phyloP scores from a whole-genome alignment of 2,888 invertebrate genomes.

The Euclidia mi region DNA sequence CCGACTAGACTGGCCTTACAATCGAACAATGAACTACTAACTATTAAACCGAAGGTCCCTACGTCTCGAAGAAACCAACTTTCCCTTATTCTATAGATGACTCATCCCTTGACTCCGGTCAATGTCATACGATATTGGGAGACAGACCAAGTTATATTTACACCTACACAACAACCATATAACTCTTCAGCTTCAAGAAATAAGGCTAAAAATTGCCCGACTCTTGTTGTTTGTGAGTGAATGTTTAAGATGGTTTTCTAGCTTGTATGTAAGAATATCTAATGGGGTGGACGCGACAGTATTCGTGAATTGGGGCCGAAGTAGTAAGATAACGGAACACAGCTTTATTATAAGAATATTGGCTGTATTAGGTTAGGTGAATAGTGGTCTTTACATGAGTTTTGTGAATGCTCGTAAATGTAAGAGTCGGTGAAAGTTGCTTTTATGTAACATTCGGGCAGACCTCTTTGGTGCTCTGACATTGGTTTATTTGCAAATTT shows the following conservation, averaged over 20 bases:
- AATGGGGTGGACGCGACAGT: slow-evolving; percentile 64
- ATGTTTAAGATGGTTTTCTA: slow-evolving; percentile 37
- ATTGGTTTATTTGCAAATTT: no score
- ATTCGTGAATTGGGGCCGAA: slow-evolving; percentile 59
- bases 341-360: slow-evolving; percentile 58
- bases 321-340: slow-evolving; percentile 53
- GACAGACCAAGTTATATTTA: slow-evolving; percentile 21
- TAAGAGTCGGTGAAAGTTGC: neutral
- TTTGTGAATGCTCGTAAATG: neutral
- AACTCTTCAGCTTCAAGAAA: rapidly evolving
- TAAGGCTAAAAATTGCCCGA: slow-evolving; percentile 25
- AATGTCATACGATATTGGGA: slow-evolving; percentile 68
- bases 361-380: slow-evolving; percentile 33
- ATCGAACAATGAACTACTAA: slow-evolving; percentile 43
- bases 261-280: slow-evolving; percentile 64
- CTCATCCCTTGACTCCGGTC: slow-evolving; percentile 68
- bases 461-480: no score
- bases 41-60: slow-evolving; percentile 40
- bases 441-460: no score
- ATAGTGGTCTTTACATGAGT: slow-evolving; percentile 17
- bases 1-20: slow-evolving; percentile 30
- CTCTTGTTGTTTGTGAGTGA: neutral
- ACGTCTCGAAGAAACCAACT: slow-evolving; percentile 44
- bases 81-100: slow-evolving; percentile 53
- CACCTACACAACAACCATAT: neutral